Conservation (phyloP, 37 sponge, comb jelly and placozoan species). For the Halichondria panicea region DNA sequence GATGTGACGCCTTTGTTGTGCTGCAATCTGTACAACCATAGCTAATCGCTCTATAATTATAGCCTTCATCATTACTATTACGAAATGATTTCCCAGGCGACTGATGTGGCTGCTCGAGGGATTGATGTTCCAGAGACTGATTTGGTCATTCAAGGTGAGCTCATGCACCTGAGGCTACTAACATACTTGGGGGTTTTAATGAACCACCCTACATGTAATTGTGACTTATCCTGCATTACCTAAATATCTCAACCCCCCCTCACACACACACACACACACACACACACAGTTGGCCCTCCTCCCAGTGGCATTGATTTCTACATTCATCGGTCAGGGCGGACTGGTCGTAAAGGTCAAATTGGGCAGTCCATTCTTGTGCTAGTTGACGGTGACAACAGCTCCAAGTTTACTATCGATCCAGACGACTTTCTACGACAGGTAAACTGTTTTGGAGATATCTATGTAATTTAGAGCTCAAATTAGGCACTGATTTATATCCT, state of each 20-base stretch:
- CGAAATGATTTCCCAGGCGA: constrained; percentile 7
- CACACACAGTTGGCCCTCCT: constrained; percentile 35
- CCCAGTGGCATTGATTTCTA: constrained; percentile 62
- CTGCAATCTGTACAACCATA: too few species aligned
- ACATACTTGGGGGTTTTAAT: not conserved
- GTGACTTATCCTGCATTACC: too few species aligned
- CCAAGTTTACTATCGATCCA: too few species aligned
- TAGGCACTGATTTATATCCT: too few species aligned
- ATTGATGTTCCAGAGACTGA: constrained; percentile 59
- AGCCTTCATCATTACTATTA: too few species aligned
- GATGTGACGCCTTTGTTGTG: not conserved
- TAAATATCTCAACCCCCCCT: constrained; percentile 7
- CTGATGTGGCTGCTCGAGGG: constrained; percentile 71
- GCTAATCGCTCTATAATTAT: too few species aligned
- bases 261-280: not conserved
- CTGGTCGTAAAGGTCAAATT: constrained; percentile 42
- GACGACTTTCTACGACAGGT: too few species aligned
- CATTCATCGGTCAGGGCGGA: constrained; percentile 63
- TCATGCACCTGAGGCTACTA: not conserved
- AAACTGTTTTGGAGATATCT: too few species aligned
- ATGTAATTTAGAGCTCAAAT: too few species aligned
- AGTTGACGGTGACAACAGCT: constrained; percentile 12
- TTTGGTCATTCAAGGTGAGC: constrained; percentile 37
- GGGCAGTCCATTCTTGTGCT: constrained; percentile 29
- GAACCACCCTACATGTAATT: too few species aligned